These are phyloP conservation scores for Digitonthophagus gazella DNA, from an alignment of 2,888 invertebrate species.

Conservation along the genomic window DNA sequence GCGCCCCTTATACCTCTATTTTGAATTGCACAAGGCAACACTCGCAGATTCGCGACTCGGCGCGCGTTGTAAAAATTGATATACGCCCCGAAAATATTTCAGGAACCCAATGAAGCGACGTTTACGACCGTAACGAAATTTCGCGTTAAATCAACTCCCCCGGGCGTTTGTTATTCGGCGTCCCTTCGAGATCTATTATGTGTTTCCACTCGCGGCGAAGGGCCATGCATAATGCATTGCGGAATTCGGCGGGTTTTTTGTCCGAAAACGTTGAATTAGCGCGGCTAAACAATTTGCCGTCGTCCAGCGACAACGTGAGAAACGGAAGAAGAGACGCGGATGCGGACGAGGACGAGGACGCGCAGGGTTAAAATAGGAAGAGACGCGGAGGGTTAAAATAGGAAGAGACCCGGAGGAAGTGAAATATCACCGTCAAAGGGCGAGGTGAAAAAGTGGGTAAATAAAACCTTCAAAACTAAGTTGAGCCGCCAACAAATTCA, in stretches of 20 bases:
- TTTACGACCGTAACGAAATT: neutral
- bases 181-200: neutral
- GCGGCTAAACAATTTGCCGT: neutral
- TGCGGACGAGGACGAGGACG: too few relatives aligned
- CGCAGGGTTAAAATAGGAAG: neutral
- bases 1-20: neutral
- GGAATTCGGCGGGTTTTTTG: neutral
- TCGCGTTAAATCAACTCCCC: neutral
- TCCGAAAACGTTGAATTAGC: neutral
- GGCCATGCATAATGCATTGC: neutral
- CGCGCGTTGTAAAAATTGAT: neutral
- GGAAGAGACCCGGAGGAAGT: neutral
- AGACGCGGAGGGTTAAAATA: neutral
- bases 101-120: neutral
- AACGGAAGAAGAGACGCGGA: neutral
- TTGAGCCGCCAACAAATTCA: conserved; percentile 1
- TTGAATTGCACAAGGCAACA: neutral
- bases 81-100: neutral
- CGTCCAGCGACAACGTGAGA: neutral
- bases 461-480: neutral
- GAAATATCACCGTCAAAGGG: neutral
- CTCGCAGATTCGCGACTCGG: neutral
- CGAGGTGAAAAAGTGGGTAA: neutral
- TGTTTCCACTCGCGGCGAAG: neutral
- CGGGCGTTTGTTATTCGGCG: neutral